Conservation (phyloP, 2,797 vertebrate genomes). For the Hydrolagus colliei region DNA sequence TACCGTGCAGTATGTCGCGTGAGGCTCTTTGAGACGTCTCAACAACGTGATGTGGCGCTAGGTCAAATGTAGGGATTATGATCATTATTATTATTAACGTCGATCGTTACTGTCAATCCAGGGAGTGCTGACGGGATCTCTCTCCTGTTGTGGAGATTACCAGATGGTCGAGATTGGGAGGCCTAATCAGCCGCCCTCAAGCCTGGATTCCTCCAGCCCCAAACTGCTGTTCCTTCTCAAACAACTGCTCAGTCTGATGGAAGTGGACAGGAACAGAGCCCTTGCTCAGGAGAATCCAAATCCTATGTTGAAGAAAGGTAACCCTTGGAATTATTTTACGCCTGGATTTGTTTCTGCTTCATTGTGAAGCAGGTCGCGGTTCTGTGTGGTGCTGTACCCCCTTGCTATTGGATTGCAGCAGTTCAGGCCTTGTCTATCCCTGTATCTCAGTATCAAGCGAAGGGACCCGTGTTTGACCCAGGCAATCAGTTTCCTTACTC, state of each 20-base stretch:
- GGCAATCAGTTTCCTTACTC: no score
- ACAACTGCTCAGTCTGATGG: conserved; percentile 53
- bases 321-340: background rate
- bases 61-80: no score
- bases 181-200: conserved; percentile 35
- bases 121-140: conserved; percentile 56
- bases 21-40: no score
- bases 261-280: conserved; percentile 44
- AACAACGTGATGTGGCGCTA: no score
- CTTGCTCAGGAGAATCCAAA: conserved; percentile 22
- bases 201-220: conserved; percentile 46
- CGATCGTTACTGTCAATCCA: conserved; percentile 41
- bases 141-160: conserved; percentile 64
- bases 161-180: conserved; percentile 45
- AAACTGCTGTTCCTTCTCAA: conserved; percentile 66
- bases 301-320: conserved; percentile 33
- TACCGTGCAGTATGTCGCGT: no score
- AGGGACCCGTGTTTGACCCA: no score
- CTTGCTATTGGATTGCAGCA: no score
- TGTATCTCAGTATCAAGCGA: no score
- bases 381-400: background rate
- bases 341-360: background rate
- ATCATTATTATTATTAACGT: no score
- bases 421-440: no score
- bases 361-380: no score